A percentile compares a stretch with the other conserved stretches of the same genome.
Conservation (phyloP, 2,113 vertebrate genomes). For the Myrmophylax atrothorax region DNA sequence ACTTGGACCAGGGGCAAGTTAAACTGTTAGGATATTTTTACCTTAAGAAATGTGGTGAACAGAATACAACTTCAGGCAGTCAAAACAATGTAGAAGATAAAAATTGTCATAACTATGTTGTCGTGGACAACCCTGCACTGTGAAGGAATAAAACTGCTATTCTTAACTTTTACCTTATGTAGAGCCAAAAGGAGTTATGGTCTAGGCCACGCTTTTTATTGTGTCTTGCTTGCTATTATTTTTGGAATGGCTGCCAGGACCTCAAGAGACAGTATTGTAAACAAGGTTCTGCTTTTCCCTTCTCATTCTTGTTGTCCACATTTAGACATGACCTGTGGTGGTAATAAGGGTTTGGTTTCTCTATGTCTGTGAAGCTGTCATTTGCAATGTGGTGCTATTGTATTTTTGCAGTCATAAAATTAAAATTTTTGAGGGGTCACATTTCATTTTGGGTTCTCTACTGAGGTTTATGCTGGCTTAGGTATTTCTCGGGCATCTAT, state of each 20-base stretch:
- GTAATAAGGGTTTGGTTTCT: not conserved
- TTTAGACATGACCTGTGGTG: not conserved
- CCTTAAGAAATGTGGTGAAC: not conserved
- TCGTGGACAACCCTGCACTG: not conserved
- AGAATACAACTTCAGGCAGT: not conserved
- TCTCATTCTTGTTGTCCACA: not conserved
- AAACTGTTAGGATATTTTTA: not conserved
- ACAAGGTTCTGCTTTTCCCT: not conserved
- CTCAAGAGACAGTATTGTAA: not conserved
- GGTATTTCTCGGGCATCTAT: not conserved
- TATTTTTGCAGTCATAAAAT: not conserved
- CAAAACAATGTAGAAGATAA: not conserved
- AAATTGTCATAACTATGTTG: not conserved
- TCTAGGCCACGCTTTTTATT: not conserved
- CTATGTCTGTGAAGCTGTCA: not conserved
- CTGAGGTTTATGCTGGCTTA: conserved; percentile 4
- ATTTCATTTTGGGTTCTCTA: not conserved
- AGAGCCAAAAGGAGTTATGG: not conserved
- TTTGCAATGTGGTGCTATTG: not conserved
- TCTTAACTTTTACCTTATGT: not conserved
- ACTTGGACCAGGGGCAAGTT: not conserved
- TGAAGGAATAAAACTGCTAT: not conserved
- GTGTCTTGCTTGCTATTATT: conserved; percentile 4
- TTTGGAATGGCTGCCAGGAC: not conserved
- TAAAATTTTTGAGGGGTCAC: not conserved